A percentile compares a stretch with the other conserved stretches of the same genome.
Evolutionary conservation across 2,888 invertebrate genomes (phyloP).

Genomic region (Prosapia bicincta): DNA sequence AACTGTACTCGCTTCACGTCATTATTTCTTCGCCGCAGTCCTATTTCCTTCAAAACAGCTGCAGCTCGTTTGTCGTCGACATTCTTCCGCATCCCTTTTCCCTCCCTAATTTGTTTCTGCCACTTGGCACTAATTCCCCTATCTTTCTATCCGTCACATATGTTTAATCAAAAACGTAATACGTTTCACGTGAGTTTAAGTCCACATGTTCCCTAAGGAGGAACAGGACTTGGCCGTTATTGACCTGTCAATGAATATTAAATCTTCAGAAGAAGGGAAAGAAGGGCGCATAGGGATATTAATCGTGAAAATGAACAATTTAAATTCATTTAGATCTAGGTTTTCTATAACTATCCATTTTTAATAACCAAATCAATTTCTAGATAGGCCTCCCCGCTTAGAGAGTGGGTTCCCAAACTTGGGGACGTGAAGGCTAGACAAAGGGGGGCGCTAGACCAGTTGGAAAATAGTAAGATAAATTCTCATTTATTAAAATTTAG

Average conservation of each 20-base stretch:
- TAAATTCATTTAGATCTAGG: too few relatives aligned
- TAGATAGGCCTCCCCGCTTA: too few relatives aligned
- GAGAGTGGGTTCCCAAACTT: too few relatives aligned
- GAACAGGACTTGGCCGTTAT: not conserved
- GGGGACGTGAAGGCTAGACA: too few relatives aligned
- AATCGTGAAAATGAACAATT: too few relatives aligned
- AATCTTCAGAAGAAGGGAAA: not conserved
- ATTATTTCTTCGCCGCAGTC: not conserved
- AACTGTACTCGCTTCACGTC: not conserved
- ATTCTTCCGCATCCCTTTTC: not conserved
- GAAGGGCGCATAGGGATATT: too few relatives aligned
- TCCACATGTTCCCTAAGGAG: not conserved
- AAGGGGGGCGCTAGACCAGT: too few relatives aligned
- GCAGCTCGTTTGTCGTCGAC: slow-evolving; percentile 16
- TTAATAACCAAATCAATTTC: too few relatives aligned
- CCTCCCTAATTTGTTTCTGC: slow-evolving; percentile 21
- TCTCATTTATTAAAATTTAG: too few relatives aligned
- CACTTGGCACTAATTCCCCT: slow-evolving; percentile 14
- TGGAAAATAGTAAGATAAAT: too few relatives aligned
- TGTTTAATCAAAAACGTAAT: slow-evolving; percentile 11
- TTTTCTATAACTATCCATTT: too few relatives aligned
- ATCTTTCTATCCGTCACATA: slow-evolving; percentile 9
- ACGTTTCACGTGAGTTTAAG: slow-evolving; percentile 23
- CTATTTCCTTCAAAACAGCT: slow-evolving; percentile 10
- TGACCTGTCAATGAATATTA: not conserved